Conservation (phyloP, 53 echinoderm and acorn worm genomes). For the Apostichopus leukothele region DNA sequence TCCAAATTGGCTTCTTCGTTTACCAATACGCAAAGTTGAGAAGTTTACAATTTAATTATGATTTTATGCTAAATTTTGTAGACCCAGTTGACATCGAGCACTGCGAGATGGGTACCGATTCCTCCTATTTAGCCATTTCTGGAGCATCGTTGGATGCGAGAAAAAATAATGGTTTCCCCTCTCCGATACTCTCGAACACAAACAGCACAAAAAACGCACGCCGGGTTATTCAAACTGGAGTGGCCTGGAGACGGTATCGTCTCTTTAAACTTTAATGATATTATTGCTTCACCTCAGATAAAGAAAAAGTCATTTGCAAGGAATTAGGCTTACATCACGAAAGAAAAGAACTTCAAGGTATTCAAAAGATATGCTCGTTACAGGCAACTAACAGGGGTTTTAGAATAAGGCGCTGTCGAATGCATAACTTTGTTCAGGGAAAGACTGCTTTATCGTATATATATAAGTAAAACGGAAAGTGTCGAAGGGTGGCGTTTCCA, state of each 20-base stretch:
- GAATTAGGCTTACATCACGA: neutral
- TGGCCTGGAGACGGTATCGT: too few relatives aligned
- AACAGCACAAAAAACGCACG: too few relatives aligned
- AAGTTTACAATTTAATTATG: constrained; percentile 66
- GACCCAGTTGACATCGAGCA: constrained; percentile 54
- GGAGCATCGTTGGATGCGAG: constrained; percentile 30
- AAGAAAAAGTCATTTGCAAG: neutral
- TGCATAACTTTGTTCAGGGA: neutral
- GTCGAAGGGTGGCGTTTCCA: too few relatives aligned
- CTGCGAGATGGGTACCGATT: constrained; percentile 73
- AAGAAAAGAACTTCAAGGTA: neutral
- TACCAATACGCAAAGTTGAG: neutral
- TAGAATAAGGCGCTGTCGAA: neutral
- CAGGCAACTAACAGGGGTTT: neutral
- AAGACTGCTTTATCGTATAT: neutral
- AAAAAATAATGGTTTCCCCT: too few relatives aligned
- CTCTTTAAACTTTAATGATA: too few relatives aligned
- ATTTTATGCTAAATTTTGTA: constrained; percentile 55
- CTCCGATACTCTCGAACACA: too few relatives aligned
- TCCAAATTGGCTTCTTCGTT: neutral
- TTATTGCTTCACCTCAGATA: neutral
- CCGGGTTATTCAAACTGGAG: too few relatives aligned
- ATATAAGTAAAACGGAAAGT: too few relatives aligned
- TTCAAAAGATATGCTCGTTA: neutral
- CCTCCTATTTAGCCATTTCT: constrained; percentile 62